Evolutionary conservation across 2,888 invertebrate genomes (phyloP), one percentile per base, ranked within the genome.

Genomic region (Andricus curvator): DNA sequence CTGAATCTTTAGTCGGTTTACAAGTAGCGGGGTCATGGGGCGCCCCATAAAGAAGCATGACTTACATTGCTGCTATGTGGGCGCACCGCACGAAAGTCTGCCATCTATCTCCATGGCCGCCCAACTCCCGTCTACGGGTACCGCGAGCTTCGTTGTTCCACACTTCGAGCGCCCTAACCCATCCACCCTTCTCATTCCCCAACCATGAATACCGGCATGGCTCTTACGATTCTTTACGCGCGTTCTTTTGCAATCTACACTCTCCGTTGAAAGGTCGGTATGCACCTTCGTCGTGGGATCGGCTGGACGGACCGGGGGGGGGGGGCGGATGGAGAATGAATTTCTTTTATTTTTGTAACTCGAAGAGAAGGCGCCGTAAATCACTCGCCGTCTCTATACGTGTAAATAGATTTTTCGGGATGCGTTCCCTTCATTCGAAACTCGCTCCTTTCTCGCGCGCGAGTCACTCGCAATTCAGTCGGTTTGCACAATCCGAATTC

Each of bases 11-110:
- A 90, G 91, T 89, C 90, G 89, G 88, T 91, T 91, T 90, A 91
- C 91, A 92, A 91, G 91, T 91, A 92, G 91, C 91, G 86, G 90
- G 91, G 91, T 91, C 91, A 90, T 85, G 87, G 89, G 91, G 85
- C 88, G 88, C 85, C 87, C 89, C 91, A 91, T 92, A 92, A 92
- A 92, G 90, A 91, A 91, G 87, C 89, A 89, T 90, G 91, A 91
- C 91, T 91, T 91, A 91, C 90, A 90, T 91, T 88, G 89, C 90
- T 89, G 91, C 88, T 89, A 89, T 88, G 89, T 87, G 90, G 89
- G 86, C 88, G 88, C 89, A 86, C 85, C 87, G 84, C 79, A 82
- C 89, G 85, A 89, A 89, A 90, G 87, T 90, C 87, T 85, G 84
- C 90, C 90, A 89, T 90, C 90, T 89, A 89, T 90, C 90, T 88